Base-by-base conservation (phyloP, 2,113 vertebrate species). In the Platichthys flesus region DNA sequence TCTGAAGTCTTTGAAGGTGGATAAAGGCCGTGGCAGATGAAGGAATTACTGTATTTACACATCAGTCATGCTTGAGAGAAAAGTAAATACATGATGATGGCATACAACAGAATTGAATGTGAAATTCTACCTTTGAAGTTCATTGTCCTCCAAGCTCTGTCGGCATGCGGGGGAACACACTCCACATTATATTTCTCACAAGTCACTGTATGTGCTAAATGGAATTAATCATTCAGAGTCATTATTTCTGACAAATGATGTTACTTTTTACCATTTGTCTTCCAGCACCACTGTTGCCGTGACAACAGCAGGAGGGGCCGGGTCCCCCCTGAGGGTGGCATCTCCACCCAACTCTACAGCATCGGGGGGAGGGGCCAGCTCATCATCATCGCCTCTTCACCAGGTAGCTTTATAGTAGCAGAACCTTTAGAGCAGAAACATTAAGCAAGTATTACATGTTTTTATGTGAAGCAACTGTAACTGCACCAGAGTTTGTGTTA, bases 271-370 rank as follows among this genome's bases (percentile, higher is more conserved):
- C 6, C 2, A 31, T 76, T 79, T 67, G 31, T 86, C 71, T 63
- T 72, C 9, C 72, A 93, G 92, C 72, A 92, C 84, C 68, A 90
- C 90, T 55, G 89, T 88, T 85, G 88, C 91, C 71, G 92, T 90
- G 78, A 93, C 92, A 78, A 87, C 92, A 74, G 82, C 82, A 15
- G 92, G 90, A 71, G 92, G 91, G 56, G 82, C 81, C 0, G 92
- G 93, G 75, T 97, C 97, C 74, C 96, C 97, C 76, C 92, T 96
- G 81, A 96, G 96, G 79, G 95, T 97, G 90, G 95, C 95, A 78
- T 97, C 97, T 79, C 96, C 96, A 66, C 94, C 96, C 88, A 96
- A 95, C 91, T 91, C 90, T 0, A 74, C 83, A 45, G 80, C 71
- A 57, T 63, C 72, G 20, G 92, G 90, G 74, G 91, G 90, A 86